Evolutionary conservation across 2,113 vertebrate species (phyloP).

Genomic region (Oreochromis tanganicae): DNA sequence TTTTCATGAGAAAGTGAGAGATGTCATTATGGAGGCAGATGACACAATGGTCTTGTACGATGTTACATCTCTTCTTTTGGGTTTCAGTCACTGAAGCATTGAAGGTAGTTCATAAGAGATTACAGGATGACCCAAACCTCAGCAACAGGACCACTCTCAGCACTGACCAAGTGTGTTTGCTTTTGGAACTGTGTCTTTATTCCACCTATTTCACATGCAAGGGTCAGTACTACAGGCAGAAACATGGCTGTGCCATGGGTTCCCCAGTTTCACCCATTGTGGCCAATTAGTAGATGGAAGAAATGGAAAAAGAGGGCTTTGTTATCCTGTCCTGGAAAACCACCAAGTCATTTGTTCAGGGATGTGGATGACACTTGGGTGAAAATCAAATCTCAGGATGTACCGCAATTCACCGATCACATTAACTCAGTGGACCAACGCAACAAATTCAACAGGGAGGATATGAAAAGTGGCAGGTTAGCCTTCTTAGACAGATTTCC

Average conservation of each 20-base stretch:
- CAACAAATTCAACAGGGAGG: neutral
- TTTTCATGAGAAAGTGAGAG: neutral
- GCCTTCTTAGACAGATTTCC: neutral
- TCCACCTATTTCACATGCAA: neutral
- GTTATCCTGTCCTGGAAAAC: neutral
- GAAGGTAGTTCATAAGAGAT: neutral
- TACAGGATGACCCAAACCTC: neutral
- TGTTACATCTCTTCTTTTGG: neutral
- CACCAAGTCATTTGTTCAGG: neutral
- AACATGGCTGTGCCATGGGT: neutral
- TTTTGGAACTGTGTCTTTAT: neutral
- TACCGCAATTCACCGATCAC: neutral
- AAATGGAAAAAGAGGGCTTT: neutral
- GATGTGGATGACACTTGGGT: neutral
- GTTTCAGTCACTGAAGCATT: neutral
- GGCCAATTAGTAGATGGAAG: neutral
- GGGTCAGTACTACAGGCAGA: neutral
- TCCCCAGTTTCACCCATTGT: neutral
- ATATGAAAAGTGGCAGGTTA: neutral
- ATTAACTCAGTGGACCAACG: neutral
- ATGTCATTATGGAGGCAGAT: neutral
- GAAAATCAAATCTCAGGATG: neutral
- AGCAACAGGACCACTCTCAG: neutral
- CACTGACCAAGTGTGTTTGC: neutral
- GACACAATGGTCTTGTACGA: neutral